Evolutionary conservation across 2,888 invertebrate species (phyloP), one percentile per base, ranked within the genome.

Genomic region (Smittia aterrima): DNA sequence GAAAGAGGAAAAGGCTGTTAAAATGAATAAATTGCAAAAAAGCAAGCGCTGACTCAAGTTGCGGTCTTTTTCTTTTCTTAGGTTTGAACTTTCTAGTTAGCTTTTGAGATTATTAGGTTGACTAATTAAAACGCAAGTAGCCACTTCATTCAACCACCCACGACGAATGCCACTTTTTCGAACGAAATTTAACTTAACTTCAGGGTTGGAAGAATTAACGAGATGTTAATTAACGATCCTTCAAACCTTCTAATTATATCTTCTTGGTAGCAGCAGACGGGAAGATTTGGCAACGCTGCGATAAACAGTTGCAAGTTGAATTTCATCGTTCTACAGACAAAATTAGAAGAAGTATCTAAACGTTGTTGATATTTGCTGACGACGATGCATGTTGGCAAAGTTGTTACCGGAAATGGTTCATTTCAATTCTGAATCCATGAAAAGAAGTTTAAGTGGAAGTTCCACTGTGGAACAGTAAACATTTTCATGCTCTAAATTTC

Each of bases 191-290:
- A 9, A 32, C 32, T n/a, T n/a, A n/a, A n/a, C n/a, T 7, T 38
- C 9, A 7, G 38, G 38, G 4, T 38, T 38, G 4, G 38, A 38
- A 7, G n/a, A n/a, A 47, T 13, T 47, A 47, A 47, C 47, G 47
- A 47, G 47, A 47, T 47, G 47, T 47, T 47, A 47, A 47, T 47
- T 47, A 47, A 32, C 11, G 47, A 47, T n/a, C 47, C 47, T n/a
- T n/a, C 47, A 47, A 47, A 47, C 11, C 47, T 47, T 13, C 47
- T 47, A 47, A 47, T 47, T 47, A n/a, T 13, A 47, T n/a, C 47
- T 47, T 47, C 47, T 47, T 2, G 16, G 47, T 6, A 47, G 2
- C 11, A n/a, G n/a, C n/a, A 47, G 47, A 47, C 47, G 1, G n/a
- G n/a, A 47, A 16, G 47, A 16, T n/a, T 47, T 47, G 47, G 47